Base-by-base conservation (phyloP, 2,797 vertebrate genomes). In the Anisognathus igniventris region DNA sequence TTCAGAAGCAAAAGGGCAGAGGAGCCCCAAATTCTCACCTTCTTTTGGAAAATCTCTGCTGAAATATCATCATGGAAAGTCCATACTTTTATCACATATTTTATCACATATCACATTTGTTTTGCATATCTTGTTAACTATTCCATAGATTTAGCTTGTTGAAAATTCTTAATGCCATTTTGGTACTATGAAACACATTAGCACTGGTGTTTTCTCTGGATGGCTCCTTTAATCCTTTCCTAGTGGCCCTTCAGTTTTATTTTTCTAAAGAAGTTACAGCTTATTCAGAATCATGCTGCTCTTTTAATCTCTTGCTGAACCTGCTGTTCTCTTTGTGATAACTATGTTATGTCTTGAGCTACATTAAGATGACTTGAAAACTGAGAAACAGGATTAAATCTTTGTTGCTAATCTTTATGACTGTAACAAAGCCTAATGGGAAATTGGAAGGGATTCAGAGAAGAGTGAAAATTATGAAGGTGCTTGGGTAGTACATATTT, bases 371-470 rank as follows among this genome's bases (percentile, higher is more conserved):
- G 47, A 73, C 78, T 94, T 77, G 60, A 54, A 94, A 95, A 77
- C 4, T 48, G 71, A 90, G 72, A 90, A 91, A 88, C 51, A 91
- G 54, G 79, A 92, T 83, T 95, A 96, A 90, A 88, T 62, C 45
- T 53, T 77, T 77, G n/a, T 58, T 90, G 68, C 40, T 74, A 76
- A 90, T 60, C 73, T 84, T 86, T 61, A 82, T 62, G 50, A 81
- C 44, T 68, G 64, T 78, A 92, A 71, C 57, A 78, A 95, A 90
- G 31, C 64, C 65, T 91, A 89, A 74, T 76, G 40, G 57, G 65
- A 93, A 93, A 78, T 40, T 72, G 84, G 54, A 94, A 13, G 35
- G 33, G 57, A 72, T 90, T 82, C 61, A 85, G 60, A 86, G 45
- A 73, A 70, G 37, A 91, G 23, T n/a, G 60, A 81, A 92, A 90